Evolutionary conservation across 2,113 vertebrate genomes (phyloP).

Genomic region (Lampris incognitus): DNA sequence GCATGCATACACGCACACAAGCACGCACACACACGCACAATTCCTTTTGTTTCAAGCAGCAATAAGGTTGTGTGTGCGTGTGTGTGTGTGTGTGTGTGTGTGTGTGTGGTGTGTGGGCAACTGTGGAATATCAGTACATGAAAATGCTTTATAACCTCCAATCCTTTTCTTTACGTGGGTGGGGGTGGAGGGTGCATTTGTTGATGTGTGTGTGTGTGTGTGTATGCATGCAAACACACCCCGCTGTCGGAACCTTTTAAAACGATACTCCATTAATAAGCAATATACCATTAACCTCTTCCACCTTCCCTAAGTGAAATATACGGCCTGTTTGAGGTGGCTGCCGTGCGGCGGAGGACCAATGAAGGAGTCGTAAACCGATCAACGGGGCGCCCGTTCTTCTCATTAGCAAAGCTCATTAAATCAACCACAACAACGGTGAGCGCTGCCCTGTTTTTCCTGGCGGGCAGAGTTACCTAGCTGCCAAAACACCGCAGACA

Average conservation of each 20-base stretch:
- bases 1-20: background rate
- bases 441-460: constrained; percentile 43
- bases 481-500: constrained; percentile 49
- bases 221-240: background rate
- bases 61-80: too few species aligned
- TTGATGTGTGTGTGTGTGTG: background rate
- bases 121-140: too few species aligned
- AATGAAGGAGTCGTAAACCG: constrained; percentile 41
- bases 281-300: too few species aligned
- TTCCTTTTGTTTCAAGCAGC: too few species aligned
- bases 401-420: constrained; percentile 68
- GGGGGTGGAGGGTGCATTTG: too few species aligned
- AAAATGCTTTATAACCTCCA: too few species aligned
- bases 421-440: constrained; percentile 50
- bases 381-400: constrained; percentile 59
- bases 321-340: too few species aligned
- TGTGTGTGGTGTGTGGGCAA: too few species aligned
- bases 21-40: background rate
- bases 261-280: too few species aligned
- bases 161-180: too few species aligned
- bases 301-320: background rate
- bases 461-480: constrained; percentile 17
- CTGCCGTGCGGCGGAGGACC: constrained; percentile 21
- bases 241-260: too few species aligned
- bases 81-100: background rate